These are phyloP conservation scores for Leucophora obtusa DNA, from an alignment of 2,888 invertebrate species.

Conservation along the genomic window DNA sequence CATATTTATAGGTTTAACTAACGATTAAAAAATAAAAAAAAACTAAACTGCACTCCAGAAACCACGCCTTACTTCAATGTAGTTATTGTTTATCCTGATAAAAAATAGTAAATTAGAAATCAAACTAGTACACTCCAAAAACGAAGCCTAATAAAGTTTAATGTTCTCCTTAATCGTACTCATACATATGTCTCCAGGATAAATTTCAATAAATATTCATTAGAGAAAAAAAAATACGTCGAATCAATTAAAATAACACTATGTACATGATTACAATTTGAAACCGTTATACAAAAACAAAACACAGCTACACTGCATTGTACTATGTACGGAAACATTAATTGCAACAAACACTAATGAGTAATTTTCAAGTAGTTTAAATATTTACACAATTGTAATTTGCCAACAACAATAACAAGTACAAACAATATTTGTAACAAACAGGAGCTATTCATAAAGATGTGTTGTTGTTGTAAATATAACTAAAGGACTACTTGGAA, in stretches of 20 bases:
- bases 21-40: too few relatives aligned
- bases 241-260: slow-evolving; percentile 12
- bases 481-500: neutral
- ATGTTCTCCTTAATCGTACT: too few relatives aligned
- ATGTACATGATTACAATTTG: neutral
- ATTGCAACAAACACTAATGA: slow-evolving; percentile 72
- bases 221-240: neutral
- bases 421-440: slow-evolving; percentile 44
- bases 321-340: slow-evolving; percentile 58
- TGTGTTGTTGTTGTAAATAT: neutral
- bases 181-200: neutral
- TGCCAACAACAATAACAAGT: slow-evolving; percentile 63
- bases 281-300: neutral
- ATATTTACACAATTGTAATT: slow-evolving; percentile 76
- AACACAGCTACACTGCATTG: neutral
- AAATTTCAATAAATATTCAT: slow-evolving; percentile 1
- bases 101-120: too few relatives aligned
- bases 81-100: too few relatives aligned
- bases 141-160: too few relatives aligned
- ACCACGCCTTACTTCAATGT: too few relatives aligned
- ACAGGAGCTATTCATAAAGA: slow-evolving; percentile 44
- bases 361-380: slow-evolving; percentile 75
- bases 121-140: neutral
- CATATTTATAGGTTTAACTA: too few relatives aligned
- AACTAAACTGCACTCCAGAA: too few relatives aligned